Evolutionary conservation across 2,113 vertebrate species (phyloP), one percentile per base, ranked within the genome.

Genomic region (Machaerirhynchus nigripectus): DNA sequence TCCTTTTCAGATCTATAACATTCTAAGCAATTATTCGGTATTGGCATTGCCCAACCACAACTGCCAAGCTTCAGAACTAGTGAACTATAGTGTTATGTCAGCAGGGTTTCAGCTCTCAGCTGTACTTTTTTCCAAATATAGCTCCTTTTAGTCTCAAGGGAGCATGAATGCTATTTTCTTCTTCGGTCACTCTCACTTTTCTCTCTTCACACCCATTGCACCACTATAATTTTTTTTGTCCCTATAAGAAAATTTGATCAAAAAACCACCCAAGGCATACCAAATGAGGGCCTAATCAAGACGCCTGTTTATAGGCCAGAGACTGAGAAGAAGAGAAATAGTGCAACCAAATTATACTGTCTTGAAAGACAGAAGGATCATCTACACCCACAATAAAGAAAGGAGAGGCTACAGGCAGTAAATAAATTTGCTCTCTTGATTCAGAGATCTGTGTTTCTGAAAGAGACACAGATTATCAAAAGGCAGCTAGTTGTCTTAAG

Each of bases 181-280:
- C 18, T 80, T 70, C 16, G 6, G 5, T 73, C 5, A 33, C 23
- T 71, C 21, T 81, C 35, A 61, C 3, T 44, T 60, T 85, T 56
- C 4, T 24, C 9, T 46, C 37, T 61, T 61, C 52, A 27, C n/a
- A 77, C 0, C 0, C 15, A 0, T 63, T 82, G 7, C 2, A 37
- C 3, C 7, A 57, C 19, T 53, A 27, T 5, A 49, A 26, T 13
- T 57, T 30, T 35, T 60, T 35, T 21, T 11, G 15, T 75, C 15
- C 18, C 6, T 55, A 3, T 19, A 28, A 39, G 39, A 53, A 80
- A 55, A 46, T 49, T 24, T 53, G 12, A 26, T 31, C 3, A 30
- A 42, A 42, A 49, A 12, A 7, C 3, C 23, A 26, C 10, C 5
- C 15, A 30, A 61, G 33, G 13, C 21, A 67, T 13, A 46, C 11